These are phyloP conservation scores for Bombus difficillimus DNA, from an alignment of 1,140 invertebrate genomes.

Conservation along the genomic window DNA sequence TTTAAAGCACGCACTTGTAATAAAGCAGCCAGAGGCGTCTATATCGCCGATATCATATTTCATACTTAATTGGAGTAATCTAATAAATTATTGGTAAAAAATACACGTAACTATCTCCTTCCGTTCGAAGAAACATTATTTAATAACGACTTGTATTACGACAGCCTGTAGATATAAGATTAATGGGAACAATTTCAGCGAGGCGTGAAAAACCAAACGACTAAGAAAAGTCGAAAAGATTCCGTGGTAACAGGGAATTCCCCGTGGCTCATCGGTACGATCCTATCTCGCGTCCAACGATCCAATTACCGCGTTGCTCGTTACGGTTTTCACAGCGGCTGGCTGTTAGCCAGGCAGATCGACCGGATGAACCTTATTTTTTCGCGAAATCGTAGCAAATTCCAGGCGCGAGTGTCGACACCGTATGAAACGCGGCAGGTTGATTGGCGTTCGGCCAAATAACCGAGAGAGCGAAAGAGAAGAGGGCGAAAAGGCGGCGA, in stretches of 20 bases:
- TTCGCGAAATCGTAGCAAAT: slow-evolving; percentile 51
- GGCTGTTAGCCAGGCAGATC: slow-evolving; percentile 18
- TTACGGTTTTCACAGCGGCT: slow-evolving; percentile 38
- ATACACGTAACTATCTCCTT: neutral
- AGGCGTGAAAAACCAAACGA: slow-evolving; percentile 8
- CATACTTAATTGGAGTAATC: too few species aligned
- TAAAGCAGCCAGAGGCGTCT: too few species aligned
- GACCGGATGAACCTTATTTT: neutral
- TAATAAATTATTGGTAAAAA: too few species aligned
- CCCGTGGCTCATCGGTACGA: slow-evolving; percentile 14
- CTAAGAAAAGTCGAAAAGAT: slow-evolving; percentile 18
- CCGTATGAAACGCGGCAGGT: slow-evolving; percentile 30
- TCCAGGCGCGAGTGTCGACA: slow-evolving; percentile 43
- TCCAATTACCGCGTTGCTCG: slow-evolving; percentile 25
- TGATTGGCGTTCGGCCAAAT: slow-evolving; percentile 7
- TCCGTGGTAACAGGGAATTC: slow-evolving; percentile 29
- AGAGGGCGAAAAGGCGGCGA: neutral
- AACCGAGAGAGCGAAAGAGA: neutral
- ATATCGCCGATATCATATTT: too few species aligned
- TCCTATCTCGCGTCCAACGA: slow-evolving; percentile 7
- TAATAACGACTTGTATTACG: neutral
- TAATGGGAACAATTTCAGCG: neutral
- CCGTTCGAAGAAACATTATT: neutral
- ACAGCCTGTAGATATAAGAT: neutral
- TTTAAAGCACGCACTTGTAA: too few species aligned